phyloP scores from a whole-genome alignment of 2,797 vertebrate species.

The Xerus rutilus region DNA sequence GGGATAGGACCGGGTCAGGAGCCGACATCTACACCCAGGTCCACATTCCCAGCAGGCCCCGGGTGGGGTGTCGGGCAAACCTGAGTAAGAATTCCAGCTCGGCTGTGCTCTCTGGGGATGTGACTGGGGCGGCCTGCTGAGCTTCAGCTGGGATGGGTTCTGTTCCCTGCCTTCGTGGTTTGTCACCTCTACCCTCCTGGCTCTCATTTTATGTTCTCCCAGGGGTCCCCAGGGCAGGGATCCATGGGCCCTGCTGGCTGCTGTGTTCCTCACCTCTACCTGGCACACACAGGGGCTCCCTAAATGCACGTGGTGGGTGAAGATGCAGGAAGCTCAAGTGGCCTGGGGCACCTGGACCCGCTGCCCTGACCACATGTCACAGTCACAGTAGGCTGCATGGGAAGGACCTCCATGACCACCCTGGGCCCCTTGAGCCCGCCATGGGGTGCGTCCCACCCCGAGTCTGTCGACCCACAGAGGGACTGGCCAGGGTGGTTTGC shows the following conservation, averaged over 20 bases:
- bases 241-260: not conserved
- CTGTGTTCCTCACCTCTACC: not conserved
- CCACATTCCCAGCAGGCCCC: not conserved
- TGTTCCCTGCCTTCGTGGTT: fast-evolving
- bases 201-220: fast-evolving
- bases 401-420: fast-evolving
- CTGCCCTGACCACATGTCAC: fast-evolving
- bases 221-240: fast-evolving
- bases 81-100: fast-evolving
- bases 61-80: fast-evolving
- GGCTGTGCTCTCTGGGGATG: not conserved
- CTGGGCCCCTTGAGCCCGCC: fast-evolving
- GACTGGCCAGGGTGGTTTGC: not conserved
- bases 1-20: not conserved
- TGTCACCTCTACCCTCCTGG: too few species aligned
- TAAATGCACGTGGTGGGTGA: fast-evolving
- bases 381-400: too few species aligned
- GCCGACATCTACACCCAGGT: not conserved
- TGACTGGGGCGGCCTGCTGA: fast-evolving
- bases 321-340: too few species aligned
- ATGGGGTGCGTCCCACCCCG: fast-evolving
- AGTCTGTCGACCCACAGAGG: not conserved
- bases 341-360: fast-evolving
- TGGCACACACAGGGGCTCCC: not conserved
- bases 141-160: fast-evolving